Base-by-base conservation (phyloP, 2,888 invertebrate species). In the Hypena proboscidalis region DNA sequence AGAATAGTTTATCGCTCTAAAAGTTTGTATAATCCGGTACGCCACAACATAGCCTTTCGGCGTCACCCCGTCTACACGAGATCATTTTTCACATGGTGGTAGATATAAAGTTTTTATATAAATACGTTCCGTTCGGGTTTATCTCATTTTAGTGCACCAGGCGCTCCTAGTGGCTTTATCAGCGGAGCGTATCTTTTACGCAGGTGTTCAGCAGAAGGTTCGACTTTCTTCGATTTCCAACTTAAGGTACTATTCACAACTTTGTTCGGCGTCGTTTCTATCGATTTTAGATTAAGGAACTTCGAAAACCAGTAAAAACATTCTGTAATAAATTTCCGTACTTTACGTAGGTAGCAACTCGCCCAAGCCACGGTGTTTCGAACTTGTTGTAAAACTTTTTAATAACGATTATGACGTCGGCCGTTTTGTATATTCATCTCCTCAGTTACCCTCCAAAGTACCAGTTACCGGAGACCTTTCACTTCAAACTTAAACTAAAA, bases 231-330 rank as follows among this genome's bases (percentile, higher is more conserved):
- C 79, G 78, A 81, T 79, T 83, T 69, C 73, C 45, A 85, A 87
- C 85, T 85, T 80, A 81, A 77, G 82, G 83, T 83, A 85, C 83
- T 81, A 85, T 85, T 88, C 83, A 74, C 79, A 86, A 90, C 78
- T 89, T 87, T 81, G 78, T 80, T 81, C 78, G 70, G 74, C 84
- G 80, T 78, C 83, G 82, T 83, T 85, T 67, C 79, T 77, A 90
- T 90, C 87, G 90, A 90, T 90, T 90, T 89, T 80, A 90, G 90
- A 90, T 90, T 90, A 90, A 83, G 87, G 74, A 86, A 89, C 83
- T 86, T 80, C 64, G 82, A 77, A 82, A 77, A 83, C 80, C 80
- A 83, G 80, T 83, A 84, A 87, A 86, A 89, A 88, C 85, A 86
- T 83, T 80, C 69, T 68, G 78, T 81, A 84, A 85, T 85, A 88